A percentile compares a stretch with the other conserved stretches of the same genome.
These are phyloP conservation scores for Poeciliopsis retropinna DNA, from an alignment of 2,113 vertebrate species.

Conservation along the genomic window DNA sequence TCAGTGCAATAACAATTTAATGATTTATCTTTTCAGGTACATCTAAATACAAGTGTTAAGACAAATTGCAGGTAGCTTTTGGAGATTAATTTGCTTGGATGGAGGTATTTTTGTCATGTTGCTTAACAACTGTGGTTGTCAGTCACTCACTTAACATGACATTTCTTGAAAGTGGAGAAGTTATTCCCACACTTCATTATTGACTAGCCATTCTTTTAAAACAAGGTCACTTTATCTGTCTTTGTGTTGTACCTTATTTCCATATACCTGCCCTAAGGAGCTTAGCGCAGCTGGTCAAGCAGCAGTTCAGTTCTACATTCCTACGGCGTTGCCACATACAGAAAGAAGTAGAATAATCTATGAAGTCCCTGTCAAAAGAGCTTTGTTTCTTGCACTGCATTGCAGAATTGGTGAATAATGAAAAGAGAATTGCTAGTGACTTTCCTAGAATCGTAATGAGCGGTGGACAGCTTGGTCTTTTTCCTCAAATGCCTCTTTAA, in stretches of 20 bases:
- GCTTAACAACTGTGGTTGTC: not conserved
- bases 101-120: not conserved
- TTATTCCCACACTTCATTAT: not conserved
- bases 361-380: slow-evolving; percentile 18
- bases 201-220: not conserved
- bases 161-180: slow-evolving; percentile 9
- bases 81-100: no score
- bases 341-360: slow-evolving; percentile 37
- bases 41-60: not conserved
- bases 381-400: slow-evolving; percentile 24
- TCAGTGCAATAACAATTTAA: no score
- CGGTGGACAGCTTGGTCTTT: slow-evolving; percentile 48
- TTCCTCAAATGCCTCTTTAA: slow-evolving; percentile 69
- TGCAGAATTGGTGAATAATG: slow-evolving; percentile 34
- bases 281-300: slow-evolving; percentile 53
- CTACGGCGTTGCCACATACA: not conserved
- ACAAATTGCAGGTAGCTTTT: no score
- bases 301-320: slow-evolving; percentile 17
- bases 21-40: not conserved
- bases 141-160: slow-evolving; percentile 17
- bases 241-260: slow-evolving; percentile 43
- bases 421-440: slow-evolving; percentile 43
- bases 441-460: slow-evolving; percentile 53
- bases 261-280: slow-evolving; percentile 48
- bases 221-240: not conserved